These are phyloP conservation scores for Phortica variegata DNA, from an alignment of 1,140 invertebrate genomes.

Conservation along the genomic window DNA sequence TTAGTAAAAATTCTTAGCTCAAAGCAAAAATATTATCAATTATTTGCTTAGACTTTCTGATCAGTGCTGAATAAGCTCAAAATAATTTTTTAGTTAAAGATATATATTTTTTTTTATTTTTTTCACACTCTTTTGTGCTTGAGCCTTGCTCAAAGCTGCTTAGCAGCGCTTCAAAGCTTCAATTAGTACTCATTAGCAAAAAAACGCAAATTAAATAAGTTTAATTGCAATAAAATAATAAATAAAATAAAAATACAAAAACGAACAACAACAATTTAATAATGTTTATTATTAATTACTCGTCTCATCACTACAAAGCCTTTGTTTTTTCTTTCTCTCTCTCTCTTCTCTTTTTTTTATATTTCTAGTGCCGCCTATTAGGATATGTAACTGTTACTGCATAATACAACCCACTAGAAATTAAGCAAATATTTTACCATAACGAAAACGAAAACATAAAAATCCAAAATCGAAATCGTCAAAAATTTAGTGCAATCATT, in stretches of 20 bases:
- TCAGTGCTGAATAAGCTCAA: constrained; percentile 3
- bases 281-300: too few species aligned
- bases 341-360: constrained; percentile 44
- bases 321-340: constrained; percentile 40
- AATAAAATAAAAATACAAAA: background rate
- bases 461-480: constrained; percentile 8
- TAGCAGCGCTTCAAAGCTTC: too few species aligned
- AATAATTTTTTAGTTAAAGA: constrained; percentile 13
- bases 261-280: too few species aligned
- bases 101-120: background rate
- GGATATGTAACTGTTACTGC: constrained; percentile 56
- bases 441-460: constrained; percentile 11
- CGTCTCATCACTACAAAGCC: too few species aligned
- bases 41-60: constrained; percentile 18
- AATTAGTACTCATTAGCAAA: too few species aligned
- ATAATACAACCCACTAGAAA: constrained; percentile 45
- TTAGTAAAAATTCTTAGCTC: too few species aligned
- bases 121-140: constrained; percentile 12
- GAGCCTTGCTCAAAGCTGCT: too few species aligned
- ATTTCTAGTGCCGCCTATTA: constrained; percentile 58
- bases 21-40: too few species aligned
- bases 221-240: background rate
- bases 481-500: constrained; percentile 12
- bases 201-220: background rate
- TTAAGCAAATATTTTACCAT: constrained; percentile 30